A percentile compares a stretch with the other conserved stretches of the same genome.
These are phyloP conservation scores for Gulo gulo DNA, from an alignment of 2,113 vertebrate species.

Conservation along the genomic window DNA sequence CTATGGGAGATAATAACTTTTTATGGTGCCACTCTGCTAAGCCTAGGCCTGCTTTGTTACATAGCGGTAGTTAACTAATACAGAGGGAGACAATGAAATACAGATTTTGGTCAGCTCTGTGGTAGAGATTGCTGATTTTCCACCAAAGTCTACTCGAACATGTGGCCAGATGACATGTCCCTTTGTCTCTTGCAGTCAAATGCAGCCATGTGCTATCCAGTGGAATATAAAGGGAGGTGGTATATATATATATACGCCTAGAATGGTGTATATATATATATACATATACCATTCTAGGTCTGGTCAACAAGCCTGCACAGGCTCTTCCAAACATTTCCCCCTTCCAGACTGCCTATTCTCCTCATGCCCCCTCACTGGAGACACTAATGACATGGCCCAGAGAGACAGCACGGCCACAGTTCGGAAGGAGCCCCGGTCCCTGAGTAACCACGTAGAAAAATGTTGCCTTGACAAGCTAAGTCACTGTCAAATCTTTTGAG, in stretches of 20 bases:
- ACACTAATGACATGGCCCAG: not conserved
- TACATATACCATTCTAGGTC: no score
- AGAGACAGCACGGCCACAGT: not conserved
- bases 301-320: not conserved
- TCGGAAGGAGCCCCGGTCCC: not conserved
- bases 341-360: not conserved
- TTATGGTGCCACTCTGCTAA: not conserved
- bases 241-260: not conserved
- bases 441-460: not conserved
- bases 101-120: not conserved
- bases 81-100: not conserved
- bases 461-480: rapidly evolving
- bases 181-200: not conserved
- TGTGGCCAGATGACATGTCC: not conserved
- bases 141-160: not conserved
- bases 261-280: no score
- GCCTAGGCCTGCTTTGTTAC: not conserved
- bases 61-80: not conserved
- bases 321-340: not conserved
- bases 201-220: not conserved
- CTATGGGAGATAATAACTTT: not conserved
- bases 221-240: not conserved
- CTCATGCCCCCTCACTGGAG: not conserved
- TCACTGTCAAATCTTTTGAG: not conserved
- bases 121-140: not conserved